Conservation (phyloP, 1,140 invertebrate species). For the Papilio polyxenes region DNA sequence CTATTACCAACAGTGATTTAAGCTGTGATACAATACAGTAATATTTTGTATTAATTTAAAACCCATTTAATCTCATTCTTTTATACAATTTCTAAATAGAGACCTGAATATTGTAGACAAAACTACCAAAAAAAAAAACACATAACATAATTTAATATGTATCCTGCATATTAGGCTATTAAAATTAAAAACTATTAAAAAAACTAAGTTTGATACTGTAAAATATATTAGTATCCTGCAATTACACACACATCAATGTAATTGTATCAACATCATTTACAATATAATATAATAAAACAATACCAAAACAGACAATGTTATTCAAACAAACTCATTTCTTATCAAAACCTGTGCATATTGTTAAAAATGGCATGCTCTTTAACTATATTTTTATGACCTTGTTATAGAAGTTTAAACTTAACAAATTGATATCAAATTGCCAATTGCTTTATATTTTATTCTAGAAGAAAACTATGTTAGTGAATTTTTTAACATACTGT, state of each 20-base stretch:
- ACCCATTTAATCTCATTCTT: too few species aligned
- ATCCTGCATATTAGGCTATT: too few species aligned
- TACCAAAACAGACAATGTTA: not conserved
- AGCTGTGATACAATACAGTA: too few species aligned
- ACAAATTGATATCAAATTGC: slow-evolving; percentile 15
- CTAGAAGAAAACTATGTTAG: not conserved
- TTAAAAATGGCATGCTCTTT: not conserved
- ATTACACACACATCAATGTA: not conserved
- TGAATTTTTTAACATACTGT: not conserved
- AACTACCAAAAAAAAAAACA: too few species aligned
- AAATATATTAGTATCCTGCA: not conserved
- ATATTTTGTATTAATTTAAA: too few species aligned
- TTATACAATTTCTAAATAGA: too few species aligned
- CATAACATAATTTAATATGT: too few species aligned
- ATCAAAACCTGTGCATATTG: slow-evolving; percentile 17
- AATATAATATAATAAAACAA: slow-evolving; percentile 11
- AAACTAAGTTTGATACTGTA: not conserved
- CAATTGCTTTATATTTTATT: too few species aligned
- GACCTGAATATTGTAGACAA: too few species aligned
- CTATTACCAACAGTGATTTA: too few species aligned
- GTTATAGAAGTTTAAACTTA: not conserved
- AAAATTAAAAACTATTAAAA: too few species aligned
- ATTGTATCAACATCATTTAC: not conserved
- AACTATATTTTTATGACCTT: slow-evolving; percentile 20
- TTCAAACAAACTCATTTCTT: slow-evolving; percentile 19